phyloP scores from a whole-genome alignment of 2,113 vertebrate species.

The Polyodon spathula region DNA sequence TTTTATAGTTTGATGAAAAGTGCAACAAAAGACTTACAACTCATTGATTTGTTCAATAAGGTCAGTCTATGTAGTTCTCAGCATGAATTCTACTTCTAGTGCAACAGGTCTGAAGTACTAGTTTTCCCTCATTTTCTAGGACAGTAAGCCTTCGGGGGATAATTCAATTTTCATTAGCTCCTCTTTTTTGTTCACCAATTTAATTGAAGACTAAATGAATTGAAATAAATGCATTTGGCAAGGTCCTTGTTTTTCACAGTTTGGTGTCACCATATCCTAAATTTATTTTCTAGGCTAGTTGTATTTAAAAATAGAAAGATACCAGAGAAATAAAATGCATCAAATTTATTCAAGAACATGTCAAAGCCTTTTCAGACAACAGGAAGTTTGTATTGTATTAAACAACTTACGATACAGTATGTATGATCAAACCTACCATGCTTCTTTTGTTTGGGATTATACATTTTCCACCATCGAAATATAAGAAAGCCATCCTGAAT shows the following conservation, averaged over 20 bases:
- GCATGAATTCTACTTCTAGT: no score
- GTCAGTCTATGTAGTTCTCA: no score
- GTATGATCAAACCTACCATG: slow-evolving; percentile 64
- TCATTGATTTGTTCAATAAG: no score
- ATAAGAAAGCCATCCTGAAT: slow-evolving; percentile 97
- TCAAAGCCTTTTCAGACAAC: neutral
- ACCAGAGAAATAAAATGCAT: no score
- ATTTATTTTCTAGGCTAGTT: neutral
- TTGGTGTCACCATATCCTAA: neutral
- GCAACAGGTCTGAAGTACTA: neutral
- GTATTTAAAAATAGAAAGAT: no score
- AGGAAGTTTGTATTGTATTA: no score
- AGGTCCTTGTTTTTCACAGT: neutral
- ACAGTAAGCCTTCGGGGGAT: neutral
- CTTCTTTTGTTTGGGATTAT: slow-evolving; percentile 95
- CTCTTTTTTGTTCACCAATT: neutral
- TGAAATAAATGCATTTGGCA: neutral
- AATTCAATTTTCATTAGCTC: slow-evolving; percentile 1
- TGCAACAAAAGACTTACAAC: no score
- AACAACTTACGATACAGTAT: neutral
- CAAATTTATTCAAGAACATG: neutral
- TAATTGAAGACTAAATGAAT: slow-evolving; percentile 5
- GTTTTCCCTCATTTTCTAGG: neutral
- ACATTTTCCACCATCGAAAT: slow-evolving; percentile 99
- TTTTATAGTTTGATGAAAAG: no score